phyloP scores from a whole-genome alignment of 2,888 invertebrate genomes.

The Synanthedon tipuliformis region DNA sequence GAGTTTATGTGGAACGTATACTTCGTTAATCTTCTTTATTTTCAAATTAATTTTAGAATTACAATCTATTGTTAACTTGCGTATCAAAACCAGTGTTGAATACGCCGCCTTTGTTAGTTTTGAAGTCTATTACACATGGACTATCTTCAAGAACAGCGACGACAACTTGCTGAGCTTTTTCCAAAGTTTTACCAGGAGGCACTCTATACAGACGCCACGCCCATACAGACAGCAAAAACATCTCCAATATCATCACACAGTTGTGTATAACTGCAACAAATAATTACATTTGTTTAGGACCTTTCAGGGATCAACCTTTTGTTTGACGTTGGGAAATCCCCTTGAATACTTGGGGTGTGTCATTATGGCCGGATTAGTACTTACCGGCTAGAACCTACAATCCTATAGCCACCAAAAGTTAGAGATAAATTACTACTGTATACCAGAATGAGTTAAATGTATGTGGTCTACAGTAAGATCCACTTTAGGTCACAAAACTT shows the following conservation, averaged over 20 bases:
- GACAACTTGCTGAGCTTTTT: slow-evolving; percentile 34
- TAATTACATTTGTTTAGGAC: background rate
- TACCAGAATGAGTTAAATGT: too few relatives aligned
- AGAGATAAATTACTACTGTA: too few relatives aligned
- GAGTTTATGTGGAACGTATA: too few relatives aligned
- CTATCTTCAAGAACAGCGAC: slow-evolving; percentile 46
- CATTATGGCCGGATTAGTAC: too few relatives aligned
- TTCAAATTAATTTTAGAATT: background rate
- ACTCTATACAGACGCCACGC: slow-evolving; percentile 73
- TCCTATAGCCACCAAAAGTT: too few relatives aligned
- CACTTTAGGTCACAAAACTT: too few relatives aligned
- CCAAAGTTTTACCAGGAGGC: slow-evolving; percentile 33
- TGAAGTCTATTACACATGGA: slow-evolving; percentile 20
- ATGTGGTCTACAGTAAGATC: too few relatives aligned
- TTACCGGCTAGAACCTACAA: too few relatives aligned
- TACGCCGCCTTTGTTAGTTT: slow-evolving; percentile 21
- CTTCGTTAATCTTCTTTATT: background rate
- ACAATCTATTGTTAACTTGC: background rate
- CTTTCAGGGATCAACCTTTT: too few relatives aligned
- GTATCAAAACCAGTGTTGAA: slow-evolving; percentile 27
- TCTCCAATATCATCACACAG: slow-evolving; percentile 74
- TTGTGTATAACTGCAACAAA: slow-evolving; percentile 74
- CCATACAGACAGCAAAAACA: slow-evolving; percentile 73
- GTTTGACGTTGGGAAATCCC: too few relatives aligned
- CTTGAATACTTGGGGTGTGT: too few relatives aligned